Conservation (phyloP, 2,113 vertebrate species). For the Oncorhynchus keta region DNA sequence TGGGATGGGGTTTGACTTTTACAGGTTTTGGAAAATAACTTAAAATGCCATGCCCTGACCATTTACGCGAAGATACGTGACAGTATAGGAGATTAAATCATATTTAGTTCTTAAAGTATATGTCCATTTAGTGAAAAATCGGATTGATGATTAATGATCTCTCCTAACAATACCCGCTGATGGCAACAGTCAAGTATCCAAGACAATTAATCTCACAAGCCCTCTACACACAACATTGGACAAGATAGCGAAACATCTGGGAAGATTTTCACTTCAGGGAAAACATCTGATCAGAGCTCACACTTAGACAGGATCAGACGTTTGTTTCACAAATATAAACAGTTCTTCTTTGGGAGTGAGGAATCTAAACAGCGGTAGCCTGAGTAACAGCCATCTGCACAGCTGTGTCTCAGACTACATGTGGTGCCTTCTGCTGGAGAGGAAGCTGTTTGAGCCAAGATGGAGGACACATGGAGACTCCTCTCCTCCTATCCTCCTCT, state of each 20-base stretch:
- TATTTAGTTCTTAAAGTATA: too few relatives aligned
- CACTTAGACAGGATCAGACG: constrained; percentile 10
- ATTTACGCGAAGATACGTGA: background rate
- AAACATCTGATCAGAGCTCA: constrained; percentile 39
- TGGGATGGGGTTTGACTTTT: background rate
- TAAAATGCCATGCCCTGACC: background rate
- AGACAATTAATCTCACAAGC: constrained; percentile 11
- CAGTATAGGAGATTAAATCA: too few relatives aligned
- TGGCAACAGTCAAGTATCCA: background rate
- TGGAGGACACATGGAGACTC: constrained; percentile 2
- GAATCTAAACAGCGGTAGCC: constrained; percentile 49
- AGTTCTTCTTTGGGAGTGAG: constrained; percentile 28
- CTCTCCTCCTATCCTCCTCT: background rate
- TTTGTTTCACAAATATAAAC: constrained; percentile 28
- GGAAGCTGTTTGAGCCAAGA: constrained; percentile 9
- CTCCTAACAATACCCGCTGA: too few relatives aligned
- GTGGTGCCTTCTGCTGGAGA: constrained; percentile 28
- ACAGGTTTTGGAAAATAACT: too few relatives aligned
- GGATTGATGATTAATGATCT: too few relatives aligned
- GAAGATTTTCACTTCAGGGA: constrained; percentile 35
- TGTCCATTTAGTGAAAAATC: too few relatives aligned
- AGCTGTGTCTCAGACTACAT: constrained; percentile 36
- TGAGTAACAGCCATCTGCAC: constrained; percentile 42
- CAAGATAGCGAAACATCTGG: constrained; percentile 26
- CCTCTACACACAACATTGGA: constrained; percentile 32